phyloP scores from a whole-genome alignment of 2,888 invertebrate species.

The Macrosoma leucophasiata region DNA sequence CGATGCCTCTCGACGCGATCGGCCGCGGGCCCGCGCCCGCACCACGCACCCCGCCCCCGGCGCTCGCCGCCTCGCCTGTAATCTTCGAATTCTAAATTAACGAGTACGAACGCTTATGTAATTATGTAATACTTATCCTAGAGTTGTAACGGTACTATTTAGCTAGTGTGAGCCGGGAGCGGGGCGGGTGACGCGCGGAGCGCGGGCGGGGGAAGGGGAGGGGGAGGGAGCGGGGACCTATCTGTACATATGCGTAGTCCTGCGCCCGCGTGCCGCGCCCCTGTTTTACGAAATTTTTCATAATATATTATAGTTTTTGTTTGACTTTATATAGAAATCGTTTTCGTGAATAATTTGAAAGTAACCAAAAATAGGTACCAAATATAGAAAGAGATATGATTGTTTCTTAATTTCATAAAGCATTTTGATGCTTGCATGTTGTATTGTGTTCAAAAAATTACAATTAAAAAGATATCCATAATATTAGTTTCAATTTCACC shows the following conservation, averaged over 20 bases:
- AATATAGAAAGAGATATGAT: constrained; percentile 69
- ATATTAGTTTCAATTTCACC: constrained; percentile 31
- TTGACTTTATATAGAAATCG: constrained; percentile 69
- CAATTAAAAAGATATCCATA: constrained; percentile 67
- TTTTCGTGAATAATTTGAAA: constrained; percentile 69
- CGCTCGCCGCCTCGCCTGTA: constrained; percentile 33
- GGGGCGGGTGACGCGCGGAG: constrained; percentile 28
- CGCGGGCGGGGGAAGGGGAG: constrained; percentile 13
- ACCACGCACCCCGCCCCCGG: constrained; percentile 20
- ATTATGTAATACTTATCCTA: constrained; percentile 63
- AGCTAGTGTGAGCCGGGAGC: constrained; percentile 47
- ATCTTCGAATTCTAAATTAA: constrained; percentile 59
- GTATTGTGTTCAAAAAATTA: constrained; percentile 76
- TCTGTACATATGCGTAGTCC: constrained; percentile 23
- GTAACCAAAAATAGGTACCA: constrained; percentile 75
- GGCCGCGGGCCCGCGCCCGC: constrained; percentile 29
- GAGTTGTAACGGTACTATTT: constrained; percentile 60
- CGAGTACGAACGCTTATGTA: constrained; percentile 62
- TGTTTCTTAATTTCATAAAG: constrained; percentile 73
- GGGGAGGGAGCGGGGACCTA: constrained; percentile 20
- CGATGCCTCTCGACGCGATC: constrained; percentile 27
- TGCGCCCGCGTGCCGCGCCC: constrained; percentile 46
- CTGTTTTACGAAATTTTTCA: constrained; percentile 68
- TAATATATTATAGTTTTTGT: constrained; percentile 72
- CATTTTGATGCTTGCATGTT: constrained; percentile 75